Percentiles rank a stretch among this genome's conserved stretches.
Conservation (phyloP, 2,797 vertebrate genomes). For the Hemitrygon akajei region DNA sequence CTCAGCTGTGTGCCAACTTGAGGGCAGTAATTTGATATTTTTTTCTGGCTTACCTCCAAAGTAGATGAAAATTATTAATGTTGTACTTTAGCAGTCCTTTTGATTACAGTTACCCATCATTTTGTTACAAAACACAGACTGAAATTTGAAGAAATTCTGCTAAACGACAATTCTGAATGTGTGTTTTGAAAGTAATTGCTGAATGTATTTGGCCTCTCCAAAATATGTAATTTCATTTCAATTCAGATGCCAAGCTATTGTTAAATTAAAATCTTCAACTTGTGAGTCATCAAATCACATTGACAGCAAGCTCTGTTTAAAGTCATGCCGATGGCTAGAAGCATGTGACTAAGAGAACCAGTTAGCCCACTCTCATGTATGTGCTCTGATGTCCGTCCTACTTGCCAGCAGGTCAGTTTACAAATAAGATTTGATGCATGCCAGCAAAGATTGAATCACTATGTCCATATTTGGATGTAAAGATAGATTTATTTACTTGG, state of each 20-base stretch:
- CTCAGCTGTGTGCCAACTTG: neutral
- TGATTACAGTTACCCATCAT: neutral
- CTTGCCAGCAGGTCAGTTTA: neutral
- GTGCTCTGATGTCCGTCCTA: neutral
- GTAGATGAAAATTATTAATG: neutral
- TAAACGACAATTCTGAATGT: neutral
- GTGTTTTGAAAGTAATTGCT: neutral
- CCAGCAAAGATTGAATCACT: neutral
- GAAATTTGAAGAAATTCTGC: neutral
- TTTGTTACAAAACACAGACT: neutral
- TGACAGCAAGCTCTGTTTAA: slow-evolving; percentile 4
- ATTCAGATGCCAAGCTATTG: neutral
- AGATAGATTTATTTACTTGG: neutral
- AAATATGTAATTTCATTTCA: neutral
- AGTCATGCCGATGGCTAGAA: neutral
- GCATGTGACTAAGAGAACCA: neutral
- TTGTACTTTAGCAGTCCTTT: neutral
- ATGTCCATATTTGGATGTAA: slow-evolving; percentile 15
- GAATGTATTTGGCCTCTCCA: neutral
- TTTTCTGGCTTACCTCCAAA: slow-evolving; percentile 6
- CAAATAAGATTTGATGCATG: slow-evolving; percentile 22
- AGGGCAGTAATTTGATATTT: neutral
- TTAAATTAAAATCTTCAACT: slow-evolving; percentile 20
- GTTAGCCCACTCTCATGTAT: neutral
- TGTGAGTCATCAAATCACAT: neutral